phyloP scores from a whole-genome alignment of 2,888 invertebrate species.

The Adela reaumurella region DNA sequence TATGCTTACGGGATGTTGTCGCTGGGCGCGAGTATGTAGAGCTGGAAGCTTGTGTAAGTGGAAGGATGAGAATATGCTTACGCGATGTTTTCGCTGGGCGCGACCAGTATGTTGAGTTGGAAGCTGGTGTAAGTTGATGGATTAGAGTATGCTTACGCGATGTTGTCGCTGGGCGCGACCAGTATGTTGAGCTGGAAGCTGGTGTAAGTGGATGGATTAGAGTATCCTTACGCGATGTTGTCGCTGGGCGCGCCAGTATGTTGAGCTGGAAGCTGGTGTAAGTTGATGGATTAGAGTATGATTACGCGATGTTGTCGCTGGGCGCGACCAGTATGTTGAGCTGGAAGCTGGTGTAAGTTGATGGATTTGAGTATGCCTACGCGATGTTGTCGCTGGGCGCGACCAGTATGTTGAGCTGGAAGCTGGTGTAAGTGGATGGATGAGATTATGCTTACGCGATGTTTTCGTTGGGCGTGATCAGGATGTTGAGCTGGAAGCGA shows the following conservation, averaged over 20 bases:
- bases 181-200: slow-evolving; percentile 79
- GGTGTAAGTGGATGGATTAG: too few species aligned
- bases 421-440: slow-evolving; percentile 18
- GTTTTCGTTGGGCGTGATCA: slow-evolving; percentile 60
- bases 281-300: too few species aligned
- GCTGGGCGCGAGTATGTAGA: slow-evolving; percentile 71
- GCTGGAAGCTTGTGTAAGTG: too few species aligned
- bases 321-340: slow-evolving; percentile 72
- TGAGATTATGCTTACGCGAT: slow-evolving; percentile 57
- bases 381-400: slow-evolving; percentile 59
- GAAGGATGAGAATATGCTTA: too few species aligned
- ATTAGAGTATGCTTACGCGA: slow-evolving; percentile 56
- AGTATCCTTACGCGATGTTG: slow-evolving; percentile 61
- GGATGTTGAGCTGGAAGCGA: slow-evolving; percentile 75
- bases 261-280: slow-evolving; percentile 85
- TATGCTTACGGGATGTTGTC: slow-evolving; percentile 61
- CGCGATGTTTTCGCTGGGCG: slow-evolving; percentile 61
- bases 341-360: too few species aligned
- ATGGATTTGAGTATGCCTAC: slow-evolving; percentile 64
- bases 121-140: slow-evolving; percentile 40
- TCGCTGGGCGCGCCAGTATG: slow-evolving; percentile 60
- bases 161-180: slow-evolving; percentile 54
- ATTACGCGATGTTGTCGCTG: slow-evolving; percentile 62
- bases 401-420: slow-evolving; percentile 75
- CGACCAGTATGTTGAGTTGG: slow-evolving; percentile 73